A percentile compares a stretch with the other conserved stretches of the same genome.
These are phyloP conservation scores for Dryocosmus kuriphilus DNA, from an alignment of 2,888 invertebrate species.

Conservation along the genomic window DNA sequence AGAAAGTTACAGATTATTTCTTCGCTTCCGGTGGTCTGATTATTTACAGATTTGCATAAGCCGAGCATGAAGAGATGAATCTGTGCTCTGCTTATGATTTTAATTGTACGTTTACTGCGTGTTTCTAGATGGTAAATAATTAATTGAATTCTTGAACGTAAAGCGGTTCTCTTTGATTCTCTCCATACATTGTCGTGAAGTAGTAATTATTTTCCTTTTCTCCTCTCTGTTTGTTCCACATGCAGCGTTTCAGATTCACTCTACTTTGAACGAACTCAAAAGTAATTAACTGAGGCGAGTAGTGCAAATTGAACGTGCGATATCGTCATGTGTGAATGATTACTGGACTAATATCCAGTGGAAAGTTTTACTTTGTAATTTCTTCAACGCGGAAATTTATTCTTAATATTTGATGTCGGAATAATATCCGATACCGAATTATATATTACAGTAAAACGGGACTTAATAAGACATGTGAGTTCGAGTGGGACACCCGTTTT, in stretches of 20 bases:
- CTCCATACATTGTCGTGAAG: not conserved
- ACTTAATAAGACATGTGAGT: too few species aligned
- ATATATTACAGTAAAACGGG: too few species aligned
- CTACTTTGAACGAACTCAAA: not conserved
- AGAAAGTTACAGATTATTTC: slow-evolving; percentile 6
- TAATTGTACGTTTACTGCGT: slow-evolving; percentile 3
- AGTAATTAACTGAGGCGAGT: slow-evolving; percentile 22
- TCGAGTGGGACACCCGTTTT: too few species aligned
- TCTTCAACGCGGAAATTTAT: too few species aligned
- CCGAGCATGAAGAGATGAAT: slow-evolving; percentile 13
- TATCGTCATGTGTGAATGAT: not conserved
- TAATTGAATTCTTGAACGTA: slow-evolving; percentile 1
- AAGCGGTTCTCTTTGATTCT: slow-evolving; percentile 19
- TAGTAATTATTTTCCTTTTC: slow-evolving; percentile 22
- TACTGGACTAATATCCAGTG: not conserved
- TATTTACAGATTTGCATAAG: not conserved
- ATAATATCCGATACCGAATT: too few species aligned
- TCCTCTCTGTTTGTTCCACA: not conserved
- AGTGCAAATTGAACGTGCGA: not conserved
- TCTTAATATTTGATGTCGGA: too few species aligned
- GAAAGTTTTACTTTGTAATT: not conserved
- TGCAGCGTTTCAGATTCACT: not conserved
- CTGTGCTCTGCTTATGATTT: slow-evolving; percentile 23
- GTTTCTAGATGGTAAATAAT: not conserved
- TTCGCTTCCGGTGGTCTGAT: slow-evolving; percentile 1